Percentiles rank a stretch among this genome's conserved stretches.
Conservation (phyloP, 2,113 vertebrate genomes). For the Crotalus tigris region DNA sequence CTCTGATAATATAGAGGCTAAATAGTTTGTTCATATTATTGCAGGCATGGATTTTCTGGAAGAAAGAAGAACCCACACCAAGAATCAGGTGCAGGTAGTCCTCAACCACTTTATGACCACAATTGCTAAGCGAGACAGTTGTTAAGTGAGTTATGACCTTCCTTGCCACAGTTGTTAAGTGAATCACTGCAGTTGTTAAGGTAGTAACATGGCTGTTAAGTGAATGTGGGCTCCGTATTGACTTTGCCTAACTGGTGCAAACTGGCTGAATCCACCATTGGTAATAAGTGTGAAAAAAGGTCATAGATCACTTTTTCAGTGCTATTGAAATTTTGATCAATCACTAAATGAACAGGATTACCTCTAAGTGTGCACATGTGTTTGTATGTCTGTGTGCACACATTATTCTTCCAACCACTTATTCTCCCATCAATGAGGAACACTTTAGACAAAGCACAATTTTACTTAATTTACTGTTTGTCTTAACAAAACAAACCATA, state of each 20-base stretch:
- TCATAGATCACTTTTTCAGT: background rate
- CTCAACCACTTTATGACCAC: background rate
- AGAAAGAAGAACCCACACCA: background rate
- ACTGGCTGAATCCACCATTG: no score
- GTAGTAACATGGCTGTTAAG: background rate
- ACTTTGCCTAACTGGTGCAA: background rate
- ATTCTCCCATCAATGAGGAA: background rate
- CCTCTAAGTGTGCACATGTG: background rate
- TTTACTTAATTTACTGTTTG: background rate
- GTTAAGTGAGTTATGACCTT: background rate
- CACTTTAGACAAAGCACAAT: background rate
- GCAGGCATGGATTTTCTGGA: background rate
- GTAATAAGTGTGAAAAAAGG: background rate
- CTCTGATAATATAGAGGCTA: background rate
- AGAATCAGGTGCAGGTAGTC: background rate
- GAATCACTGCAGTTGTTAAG: background rate
- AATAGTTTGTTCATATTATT: background rate
- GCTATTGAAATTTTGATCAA: background rate
- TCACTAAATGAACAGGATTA: background rate
- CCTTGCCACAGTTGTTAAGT: background rate
- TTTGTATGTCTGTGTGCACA: background rate
- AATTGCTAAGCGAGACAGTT: background rate
- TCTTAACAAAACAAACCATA: background rate
- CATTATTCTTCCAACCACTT: background rate
- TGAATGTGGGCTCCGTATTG: background rate